Conservation (phyloP, 2,888 invertebrate genomes). For the Ectemnius lituratus region DNA sequence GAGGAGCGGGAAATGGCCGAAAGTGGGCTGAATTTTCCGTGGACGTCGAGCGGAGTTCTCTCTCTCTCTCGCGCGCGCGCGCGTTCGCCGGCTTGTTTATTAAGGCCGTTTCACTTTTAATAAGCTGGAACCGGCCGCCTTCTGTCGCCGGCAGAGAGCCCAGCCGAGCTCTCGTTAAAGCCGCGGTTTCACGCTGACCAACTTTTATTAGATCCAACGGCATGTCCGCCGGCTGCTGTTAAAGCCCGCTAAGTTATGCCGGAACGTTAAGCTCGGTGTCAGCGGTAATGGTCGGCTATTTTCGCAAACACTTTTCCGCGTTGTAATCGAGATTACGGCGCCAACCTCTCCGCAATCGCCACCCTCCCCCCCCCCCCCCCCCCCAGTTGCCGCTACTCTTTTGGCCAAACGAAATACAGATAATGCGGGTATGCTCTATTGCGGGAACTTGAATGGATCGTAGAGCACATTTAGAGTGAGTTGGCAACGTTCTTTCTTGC, state of each 20-base stretch:
- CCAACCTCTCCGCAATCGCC: too few relatives aligned
- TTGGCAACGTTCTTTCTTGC: too few relatives aligned
- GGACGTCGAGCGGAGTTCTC: constrained; percentile 27
- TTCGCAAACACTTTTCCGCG: constrained; percentile 45
- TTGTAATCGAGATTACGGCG: constrained; percentile 41
- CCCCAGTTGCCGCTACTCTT: too few relatives aligned
- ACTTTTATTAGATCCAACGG: constrained; percentile 71
- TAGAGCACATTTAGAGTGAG: too few relatives aligned
- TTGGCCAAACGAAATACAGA: too few relatives aligned
- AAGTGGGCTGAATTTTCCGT: constrained; percentile 13
- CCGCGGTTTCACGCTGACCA: constrained; percentile 71
- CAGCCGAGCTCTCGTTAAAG: constrained; percentile 52
- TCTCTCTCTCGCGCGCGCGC: too few relatives aligned
- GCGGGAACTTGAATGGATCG: too few relatives aligned
- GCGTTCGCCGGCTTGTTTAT: constrained; percentile 65
- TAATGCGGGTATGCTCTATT: too few relatives aligned
- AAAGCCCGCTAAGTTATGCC: constrained; percentile 61
- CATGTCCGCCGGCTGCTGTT: constrained; percentile 54
- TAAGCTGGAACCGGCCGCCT: constrained; percentile 66
- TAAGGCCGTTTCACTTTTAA: constrained; percentile 72
- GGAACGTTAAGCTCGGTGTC: constrained; percentile 52
- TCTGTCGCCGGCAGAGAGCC: constrained; percentile 38
- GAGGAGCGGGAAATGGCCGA: background rate
- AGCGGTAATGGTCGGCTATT: constrained; percentile 43
- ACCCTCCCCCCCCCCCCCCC: too few relatives aligned